Evolutionary conservation across 2,797 vertebrate genomes (phyloP).

Genomic region (Lithobates sylvaticus): DNA sequence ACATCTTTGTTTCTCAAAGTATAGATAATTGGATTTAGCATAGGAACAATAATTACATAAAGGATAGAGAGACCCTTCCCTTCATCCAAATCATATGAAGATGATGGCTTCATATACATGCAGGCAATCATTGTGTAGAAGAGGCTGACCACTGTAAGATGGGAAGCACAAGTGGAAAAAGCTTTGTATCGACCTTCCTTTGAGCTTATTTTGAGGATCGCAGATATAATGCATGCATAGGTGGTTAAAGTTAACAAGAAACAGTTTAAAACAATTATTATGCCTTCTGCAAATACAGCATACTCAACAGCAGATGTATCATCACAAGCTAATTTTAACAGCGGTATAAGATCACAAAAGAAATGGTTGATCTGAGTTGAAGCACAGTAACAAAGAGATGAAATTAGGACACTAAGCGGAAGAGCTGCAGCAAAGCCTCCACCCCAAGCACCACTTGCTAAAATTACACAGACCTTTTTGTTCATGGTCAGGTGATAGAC

Average conservation of each 20-base stretch:
- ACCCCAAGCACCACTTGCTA: constrained; percentile 17
- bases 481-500: constrained; percentile 28
- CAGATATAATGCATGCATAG: constrained; percentile 36
- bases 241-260: constrained; percentile 8
- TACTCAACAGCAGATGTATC: constrained; percentile 30
- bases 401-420: constrained; percentile 10
- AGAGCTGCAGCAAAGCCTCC: neutral
- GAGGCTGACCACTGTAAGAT: constrained; percentile 33
- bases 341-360: constrained; percentile 60
- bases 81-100: constrained; percentile 38
- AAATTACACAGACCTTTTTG: neutral
- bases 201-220: constrained; percentile 33
- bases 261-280: constrained; percentile 26
- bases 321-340: constrained; percentile 37
- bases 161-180: constrained; percentile 43
- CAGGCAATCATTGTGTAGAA: constrained; percentile 33
- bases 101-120: constrained; percentile 53
- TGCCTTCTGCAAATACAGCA: constrained; percentile 17
- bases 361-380: constrained; percentile 60
- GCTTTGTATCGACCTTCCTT: constrained; percentile 22
- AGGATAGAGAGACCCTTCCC: constrained; percentile 30
- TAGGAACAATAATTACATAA: constrained; percentile 49
- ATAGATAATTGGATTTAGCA: constrained; percentile 51
- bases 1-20: constrained; percentile 50
- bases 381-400: constrained; percentile 24